A percentile compares a stretch with the other conserved stretches of the same genome.
Conservation (phyloP, 1,140 invertebrate genomes). For the Drosophila punjabiensis region DNA sequence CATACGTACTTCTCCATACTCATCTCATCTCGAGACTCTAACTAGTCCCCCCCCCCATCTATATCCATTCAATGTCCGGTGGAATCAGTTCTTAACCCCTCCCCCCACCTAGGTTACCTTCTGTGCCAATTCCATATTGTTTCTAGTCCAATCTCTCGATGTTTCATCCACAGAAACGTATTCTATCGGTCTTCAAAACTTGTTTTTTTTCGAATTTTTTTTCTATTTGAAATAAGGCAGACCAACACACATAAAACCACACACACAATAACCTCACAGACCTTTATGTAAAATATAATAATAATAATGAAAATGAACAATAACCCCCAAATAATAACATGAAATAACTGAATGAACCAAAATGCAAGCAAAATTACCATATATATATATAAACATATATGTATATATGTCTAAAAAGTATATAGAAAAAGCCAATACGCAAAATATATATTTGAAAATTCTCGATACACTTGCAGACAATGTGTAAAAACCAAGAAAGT, state of each 20-base stretch:
- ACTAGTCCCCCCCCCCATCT: background rate
- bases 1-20: background rate
- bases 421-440: slow-evolving; percentile 26
- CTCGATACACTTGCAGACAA: slow-evolving; percentile 85
- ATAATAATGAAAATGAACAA: slow-evolving; percentile 41
- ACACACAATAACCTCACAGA: slow-evolving; percentile 23
- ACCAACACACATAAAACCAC: slow-evolving; percentile 6
- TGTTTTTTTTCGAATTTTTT: background rate
- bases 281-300: slow-evolving; percentile 51
- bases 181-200: background rate
- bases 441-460: slow-evolving; percentile 53
- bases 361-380: slow-evolving; percentile 38
- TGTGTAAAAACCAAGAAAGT: slow-evolving; percentile 81
- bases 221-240: slow-evolving; percentile 8
- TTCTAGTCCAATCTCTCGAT: slow-evolving; percentile 36
- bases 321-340: slow-evolving; percentile 41
- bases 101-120: slow-evolving; percentile 7
- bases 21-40: background rate
- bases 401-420: slow-evolving; percentile 23
- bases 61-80: background rate
- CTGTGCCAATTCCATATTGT: slow-evolving; percentile 39
- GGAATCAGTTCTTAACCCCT: background rate
- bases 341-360: slow-evolving; percentile 34
- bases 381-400: slow-evolving; percentile 18
- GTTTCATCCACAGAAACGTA: background rate